phyloP scores from a whole-genome alignment of 2,113 vertebrate genomes.

The Colaptes auratus region DNA sequence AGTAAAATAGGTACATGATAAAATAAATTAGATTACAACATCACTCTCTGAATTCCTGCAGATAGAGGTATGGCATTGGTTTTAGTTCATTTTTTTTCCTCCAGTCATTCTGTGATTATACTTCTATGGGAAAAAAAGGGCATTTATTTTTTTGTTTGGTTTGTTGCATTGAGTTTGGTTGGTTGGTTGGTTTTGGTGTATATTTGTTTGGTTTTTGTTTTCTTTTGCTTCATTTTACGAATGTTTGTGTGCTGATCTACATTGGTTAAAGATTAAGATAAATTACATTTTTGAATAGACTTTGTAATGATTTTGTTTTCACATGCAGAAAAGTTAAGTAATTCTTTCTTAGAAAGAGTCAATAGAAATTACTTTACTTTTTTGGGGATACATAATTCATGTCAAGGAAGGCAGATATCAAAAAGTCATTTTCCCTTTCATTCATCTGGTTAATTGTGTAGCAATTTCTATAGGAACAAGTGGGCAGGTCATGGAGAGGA shows the following conservation, averaged over 20 bases:
- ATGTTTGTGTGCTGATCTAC: not conserved
- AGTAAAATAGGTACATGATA: not conserved
- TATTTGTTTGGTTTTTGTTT: too few relatives aligned
- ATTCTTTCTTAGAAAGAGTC: not conserved
- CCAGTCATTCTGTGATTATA: not conserved
- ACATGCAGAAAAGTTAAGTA: not conserved
- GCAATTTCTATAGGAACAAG: not conserved
- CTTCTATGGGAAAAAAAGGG: not conserved
- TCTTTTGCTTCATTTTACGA: not conserved
- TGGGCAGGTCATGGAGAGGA: not conserved
- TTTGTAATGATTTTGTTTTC: not conserved
- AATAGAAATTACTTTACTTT: not conserved
- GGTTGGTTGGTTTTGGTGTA: too few relatives aligned
- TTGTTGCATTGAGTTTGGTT: too few relatives aligned
- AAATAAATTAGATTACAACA: not conserved
- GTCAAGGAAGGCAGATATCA: not conserved
- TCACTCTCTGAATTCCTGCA: not conserved
- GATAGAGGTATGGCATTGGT: not conserved
- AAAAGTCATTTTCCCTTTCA: not conserved
- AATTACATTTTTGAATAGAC: not conserved
- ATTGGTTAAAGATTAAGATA: not conserved
- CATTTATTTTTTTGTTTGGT: too few relatives aligned
- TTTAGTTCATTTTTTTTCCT: not conserved
- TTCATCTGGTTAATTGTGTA: not conserved
- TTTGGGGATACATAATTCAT: not conserved